Base-by-base conservation (phyloP, 2,797 vertebrate genomes). In the Knipowitschia caucasica region DNA sequence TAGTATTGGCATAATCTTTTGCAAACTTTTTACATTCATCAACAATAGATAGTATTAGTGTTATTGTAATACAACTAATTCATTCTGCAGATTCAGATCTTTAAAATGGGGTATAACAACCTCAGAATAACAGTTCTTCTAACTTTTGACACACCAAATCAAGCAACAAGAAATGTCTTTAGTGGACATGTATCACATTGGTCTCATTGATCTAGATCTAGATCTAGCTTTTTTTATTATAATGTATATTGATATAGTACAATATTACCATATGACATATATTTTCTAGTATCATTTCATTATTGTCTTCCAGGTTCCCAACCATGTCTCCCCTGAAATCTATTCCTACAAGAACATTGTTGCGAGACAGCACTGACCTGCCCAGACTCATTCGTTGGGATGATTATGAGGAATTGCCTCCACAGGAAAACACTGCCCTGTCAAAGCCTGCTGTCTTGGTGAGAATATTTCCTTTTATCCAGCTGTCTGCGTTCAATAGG, bases 261-360 rank as follows among this genome's bases (percentile, higher is more conserved):
- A 24, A 25, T 3, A 25, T n/a, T 14, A 43, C 38, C 4, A 40
- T 21, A 12, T 40, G 2, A 40, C 21, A 5, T 1, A 12, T 14
- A 14, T 25, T 25, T 2, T 14, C 40, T n/a, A 7, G 5, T 5
- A 3, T 7, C 11, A 25, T 43, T 25, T 25, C 3, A 25, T 7
- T 25, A 7, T 21, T 59, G 34, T 56, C 18, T 59, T 18, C 11
- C 67, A 87, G 85, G 68, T 87, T 87, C 87, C 95, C 96, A 75
- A 89, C 89, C 57, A 86, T 87, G 14, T 98, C 95, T 10, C 95
- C 95, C 0, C 73, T 98, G 60, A 98, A 95, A 61, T 93, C 92
- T 24, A 90, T 95, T 54, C 95, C 95, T 64, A 86, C 90, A 71
- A 92, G 84, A 55, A 66, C 78, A 42, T 65, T 74, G 4, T 64